These are phyloP conservation scores for Trachops cirrhosus DNA, from an alignment of 2,797 vertebrate genomes.

Conservation along the genomic window DNA sequence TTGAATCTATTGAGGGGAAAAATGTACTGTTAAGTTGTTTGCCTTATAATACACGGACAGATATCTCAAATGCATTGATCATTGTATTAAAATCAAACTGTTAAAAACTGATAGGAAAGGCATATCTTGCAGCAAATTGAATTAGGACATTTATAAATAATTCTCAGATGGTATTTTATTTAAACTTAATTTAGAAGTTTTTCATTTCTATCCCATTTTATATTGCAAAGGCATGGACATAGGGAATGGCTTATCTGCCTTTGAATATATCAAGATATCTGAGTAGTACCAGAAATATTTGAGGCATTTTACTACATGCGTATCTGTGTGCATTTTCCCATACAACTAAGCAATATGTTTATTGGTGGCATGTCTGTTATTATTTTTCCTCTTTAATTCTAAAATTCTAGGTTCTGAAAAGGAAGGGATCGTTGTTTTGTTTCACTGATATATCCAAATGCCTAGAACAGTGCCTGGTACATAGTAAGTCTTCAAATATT, in stretches of 20 bases:
- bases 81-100: background rate
- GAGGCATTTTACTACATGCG: accelerated
- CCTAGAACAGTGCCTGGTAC: background rate
- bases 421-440: background rate
- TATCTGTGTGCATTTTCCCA: background rate
- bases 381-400: background rate
- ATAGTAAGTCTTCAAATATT: background rate
- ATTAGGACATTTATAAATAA: background rate
- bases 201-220: background rate
- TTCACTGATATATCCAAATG: background rate
- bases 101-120: background rate
- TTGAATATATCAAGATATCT: background rate
- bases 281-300: background rate
- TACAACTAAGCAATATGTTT: background rate
- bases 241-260: background rate
- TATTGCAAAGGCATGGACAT: background rate
- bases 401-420: background rate
- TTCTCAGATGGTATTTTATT: background rate
- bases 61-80: background rate
- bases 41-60: background rate
- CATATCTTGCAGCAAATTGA: background rate
- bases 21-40: background rate
- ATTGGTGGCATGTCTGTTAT: no score
- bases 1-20: background rate
- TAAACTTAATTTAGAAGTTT: background rate